Percentiles rank a stretch among this genome's conserved stretches.
phyloP scores from a whole-genome alignment of 2,113 vertebrate species.

The Cyanistes caeruleus region DNA sequence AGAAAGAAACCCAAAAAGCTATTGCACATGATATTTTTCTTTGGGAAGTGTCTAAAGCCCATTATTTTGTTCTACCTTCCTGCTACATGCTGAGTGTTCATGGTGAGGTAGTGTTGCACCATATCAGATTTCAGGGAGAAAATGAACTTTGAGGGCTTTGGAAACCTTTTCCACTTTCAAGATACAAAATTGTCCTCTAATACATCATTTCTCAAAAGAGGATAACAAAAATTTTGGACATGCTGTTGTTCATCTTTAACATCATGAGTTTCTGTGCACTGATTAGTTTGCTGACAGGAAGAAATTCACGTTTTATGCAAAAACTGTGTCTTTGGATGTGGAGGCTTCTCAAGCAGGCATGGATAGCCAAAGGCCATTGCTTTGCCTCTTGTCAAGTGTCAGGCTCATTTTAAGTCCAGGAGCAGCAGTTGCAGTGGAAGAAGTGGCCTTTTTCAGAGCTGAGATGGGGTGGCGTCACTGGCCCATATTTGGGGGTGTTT shows the following conservation, averaged over 20 bases:
- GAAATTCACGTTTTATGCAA: not conserved
- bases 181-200: not conserved
- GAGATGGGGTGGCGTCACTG: not conserved
- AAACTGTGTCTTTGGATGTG: not conserved
- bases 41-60: not conserved
- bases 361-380: not conserved
- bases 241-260: not conserved
- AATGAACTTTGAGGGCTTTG: not conserved
- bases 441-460: not conserved
- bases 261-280: not conserved
- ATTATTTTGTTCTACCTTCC: not conserved
- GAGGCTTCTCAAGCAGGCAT: not conserved
- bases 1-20: not conserved
- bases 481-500: not conserved
- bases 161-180: not conserved
- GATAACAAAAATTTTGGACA: not conserved
- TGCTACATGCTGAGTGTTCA: not conserved
- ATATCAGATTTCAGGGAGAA: not conserved
- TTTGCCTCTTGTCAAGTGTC: not conserved
- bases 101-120: not conserved
- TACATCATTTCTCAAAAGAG: not conserved
- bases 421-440: not conserved
- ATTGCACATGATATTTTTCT: not conserved
- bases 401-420: not conserved
- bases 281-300: not conserved